These are phyloP conservation scores for Xiphorhynchus erythropygius DNA, from an alignment of 2,797 vertebrate species.

Conservation along the genomic window DNA sequence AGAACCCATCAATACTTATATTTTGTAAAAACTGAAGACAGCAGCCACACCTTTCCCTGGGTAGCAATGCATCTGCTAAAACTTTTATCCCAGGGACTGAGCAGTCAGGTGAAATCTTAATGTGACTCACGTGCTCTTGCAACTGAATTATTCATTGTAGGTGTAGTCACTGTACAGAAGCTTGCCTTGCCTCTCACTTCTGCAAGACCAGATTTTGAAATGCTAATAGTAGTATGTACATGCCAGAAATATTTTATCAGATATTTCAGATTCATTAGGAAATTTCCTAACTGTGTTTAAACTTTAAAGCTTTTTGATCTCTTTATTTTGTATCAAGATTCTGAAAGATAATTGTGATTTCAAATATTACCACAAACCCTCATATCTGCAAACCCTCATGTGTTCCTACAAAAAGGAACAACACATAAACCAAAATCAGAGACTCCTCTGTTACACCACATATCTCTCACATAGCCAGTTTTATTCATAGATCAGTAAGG, in stretches of 20 bases:
- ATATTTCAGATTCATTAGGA: slow-evolving; percentile 49
- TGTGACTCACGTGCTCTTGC: slow-evolving; percentile 49
- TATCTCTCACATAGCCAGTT: neutral
- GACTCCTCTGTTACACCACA: neutral
- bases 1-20: neutral
- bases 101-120: neutral
- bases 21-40: neutral
- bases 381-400: neutral
- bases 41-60: neutral
- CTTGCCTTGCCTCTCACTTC: slow-evolving; percentile 40
- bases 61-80: neutral
- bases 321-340: neutral
- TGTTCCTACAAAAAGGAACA: neutral
- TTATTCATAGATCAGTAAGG: neutral
- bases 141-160: slow-evolving; percentile 52
- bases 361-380: no score
- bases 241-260: slow-evolving; percentile 54
- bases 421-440: neutral
- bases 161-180: slow-evolving; percentile 29
- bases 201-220: slow-evolving; percentile 61
- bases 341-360: neutral
- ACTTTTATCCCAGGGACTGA: neutral
- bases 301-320: slow-evolving; percentile 7
- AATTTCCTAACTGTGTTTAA: slow-evolving; percentile 27
- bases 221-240: slow-evolving; percentile 7